Evolutionary conservation across 64 coral and sea anemone species (phyloP), one percentile per base, ranked within the genome.

Genomic region (Actinia equina): DNA sequence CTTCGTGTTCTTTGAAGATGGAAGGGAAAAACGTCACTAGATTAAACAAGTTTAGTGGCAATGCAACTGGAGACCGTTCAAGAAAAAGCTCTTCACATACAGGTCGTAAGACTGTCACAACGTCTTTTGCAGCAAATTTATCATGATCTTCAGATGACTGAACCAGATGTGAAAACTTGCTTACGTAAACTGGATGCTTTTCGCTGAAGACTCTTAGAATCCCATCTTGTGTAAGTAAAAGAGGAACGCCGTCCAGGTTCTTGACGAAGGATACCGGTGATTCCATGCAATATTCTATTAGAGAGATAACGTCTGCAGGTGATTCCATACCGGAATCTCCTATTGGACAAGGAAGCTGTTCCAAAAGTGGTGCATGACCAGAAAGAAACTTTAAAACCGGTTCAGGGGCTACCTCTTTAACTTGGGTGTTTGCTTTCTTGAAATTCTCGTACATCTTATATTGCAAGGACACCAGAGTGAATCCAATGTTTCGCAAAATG

Each of bases 241-340:
- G 55, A 0, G 95, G 95, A 2, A 98, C 51, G 20, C 95, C 95
- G 83, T 84, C 74, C 46, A 98, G 88, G 42, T 87, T 25, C 81
- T 87, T 14, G 74, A 44, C 26, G 85, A 98, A 98, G 3, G 74
- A 86, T 17, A n/a, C n/a, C n/a, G 84, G 57, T 26, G 89, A 64
- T 17, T 86, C 55, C 84, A 94, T 94, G 71, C 92, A 98, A 60
- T 98, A 98, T 10, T 7, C 3, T 20, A 89, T 45, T 46, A 98
- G n/a, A 17, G 16, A 27, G 26, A 85, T 60, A 6, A 94, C 78
- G n/a, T 79, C 76, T 9, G 49, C 52, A 44, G 20, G 11, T 6
- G 80, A 88, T 11, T 55, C 79, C 16, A 98, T 82, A 54, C 57
- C 87, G 4, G 95, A 86, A 43, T 98, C 43, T 25, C 45, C n/a